Percentiles rank a stretch among this genome's conserved stretches.
These are phyloP conservation scores for Coluber constrictor DNA, from an alignment of 2,797 vertebrate species.

Conservation along the genomic window DNA sequence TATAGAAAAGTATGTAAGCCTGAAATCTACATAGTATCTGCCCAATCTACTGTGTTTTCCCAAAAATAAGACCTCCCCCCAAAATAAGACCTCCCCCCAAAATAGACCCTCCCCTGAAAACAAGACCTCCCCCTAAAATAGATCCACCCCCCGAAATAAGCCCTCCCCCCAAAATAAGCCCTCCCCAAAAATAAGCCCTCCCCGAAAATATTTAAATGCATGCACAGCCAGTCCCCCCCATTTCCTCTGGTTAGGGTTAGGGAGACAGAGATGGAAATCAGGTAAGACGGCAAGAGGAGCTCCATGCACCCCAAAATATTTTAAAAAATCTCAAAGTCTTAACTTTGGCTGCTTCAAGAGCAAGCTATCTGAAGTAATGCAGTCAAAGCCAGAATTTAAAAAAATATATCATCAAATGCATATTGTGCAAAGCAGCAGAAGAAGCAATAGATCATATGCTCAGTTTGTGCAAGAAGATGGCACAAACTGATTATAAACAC, in stretches of 20 bases:
- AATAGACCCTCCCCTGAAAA: no score
- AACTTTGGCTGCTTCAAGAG: background rate
- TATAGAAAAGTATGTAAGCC: background rate
- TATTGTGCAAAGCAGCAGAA: background rate
- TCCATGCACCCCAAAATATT: background rate
- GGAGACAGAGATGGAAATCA: no score
- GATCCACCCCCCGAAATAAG: no score
- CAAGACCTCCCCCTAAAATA: no score
- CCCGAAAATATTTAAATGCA: no score
- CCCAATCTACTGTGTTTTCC: background rate
- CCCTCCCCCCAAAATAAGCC: no score
- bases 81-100: no score
- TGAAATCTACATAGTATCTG: background rate
- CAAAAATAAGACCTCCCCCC: no score
- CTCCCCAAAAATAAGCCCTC: no score
- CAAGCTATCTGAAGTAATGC: background rate
- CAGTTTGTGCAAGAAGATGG: background rate
- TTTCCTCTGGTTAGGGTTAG: no score
- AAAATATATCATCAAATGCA: background rate
- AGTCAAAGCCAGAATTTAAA: background rate
- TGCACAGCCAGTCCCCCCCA: no score
- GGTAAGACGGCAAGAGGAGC: no score
- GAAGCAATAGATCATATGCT: background rate
- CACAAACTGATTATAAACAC: background rate
- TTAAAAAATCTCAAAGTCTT: background rate